phyloP scores from a whole-genome alignment of 2,888 invertebrate species.

The Hipparchia semele region DNA sequence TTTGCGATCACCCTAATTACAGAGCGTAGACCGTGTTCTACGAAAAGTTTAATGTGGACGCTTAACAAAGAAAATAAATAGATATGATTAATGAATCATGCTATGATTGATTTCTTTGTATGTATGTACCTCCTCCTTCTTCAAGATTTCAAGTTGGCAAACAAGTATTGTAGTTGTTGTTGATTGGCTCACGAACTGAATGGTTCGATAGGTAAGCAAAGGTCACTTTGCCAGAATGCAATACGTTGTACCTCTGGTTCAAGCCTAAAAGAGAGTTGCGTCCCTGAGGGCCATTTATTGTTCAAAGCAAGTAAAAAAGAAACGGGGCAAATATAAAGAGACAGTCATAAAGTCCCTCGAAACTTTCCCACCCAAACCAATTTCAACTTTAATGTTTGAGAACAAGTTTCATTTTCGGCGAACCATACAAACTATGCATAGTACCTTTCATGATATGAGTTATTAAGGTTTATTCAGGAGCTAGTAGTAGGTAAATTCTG shows the following conservation, averaged over 20 bases:
- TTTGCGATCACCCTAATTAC: no score
- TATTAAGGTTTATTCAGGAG: constrained; percentile 70
- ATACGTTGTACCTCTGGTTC: constrained; percentile 43
- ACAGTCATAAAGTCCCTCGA: constrained; percentile 47
- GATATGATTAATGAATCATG: no score
- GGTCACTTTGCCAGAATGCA: neutral
- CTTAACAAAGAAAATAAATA: neutral
- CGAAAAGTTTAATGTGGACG: neutral
- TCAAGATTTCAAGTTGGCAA: no score
- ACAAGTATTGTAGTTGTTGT: neutral
- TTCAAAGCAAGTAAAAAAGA: constrained; percentile 73
- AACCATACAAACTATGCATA: constrained; percentile 37
- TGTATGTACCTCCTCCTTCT: neutral
- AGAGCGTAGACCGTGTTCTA: no score
- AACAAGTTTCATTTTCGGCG: constrained; percentile 48
- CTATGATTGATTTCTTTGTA: neutral
- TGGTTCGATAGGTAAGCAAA: neutral
- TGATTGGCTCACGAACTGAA: neutral
- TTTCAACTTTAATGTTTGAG: constrained; percentile 36
- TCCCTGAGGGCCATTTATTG: constrained; percentile 72
- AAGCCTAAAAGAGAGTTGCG: constrained; percentile 57
- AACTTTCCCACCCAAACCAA: constrained; percentile 37
- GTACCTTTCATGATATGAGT: constrained; percentile 45
- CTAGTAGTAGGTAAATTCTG: constrained; percentile 62
- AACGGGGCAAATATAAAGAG: constrained; percentile 55